A percentile compares a stretch with the other conserved stretches of the same genome.
Conservation (phyloP, 2,797 vertebrate genomes). For the Balearica regulorum region DNA sequence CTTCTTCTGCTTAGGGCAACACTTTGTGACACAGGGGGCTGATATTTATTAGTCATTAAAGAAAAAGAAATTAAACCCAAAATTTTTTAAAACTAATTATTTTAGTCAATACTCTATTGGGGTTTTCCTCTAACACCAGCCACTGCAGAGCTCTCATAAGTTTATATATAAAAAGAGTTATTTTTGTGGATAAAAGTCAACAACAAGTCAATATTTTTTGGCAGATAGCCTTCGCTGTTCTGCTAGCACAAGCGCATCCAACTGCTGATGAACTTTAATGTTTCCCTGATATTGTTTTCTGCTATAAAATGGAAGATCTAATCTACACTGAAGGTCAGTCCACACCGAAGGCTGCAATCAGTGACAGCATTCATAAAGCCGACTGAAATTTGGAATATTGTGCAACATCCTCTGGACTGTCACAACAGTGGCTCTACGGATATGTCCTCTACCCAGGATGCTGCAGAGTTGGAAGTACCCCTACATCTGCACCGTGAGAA, state of each 20-base stretch:
- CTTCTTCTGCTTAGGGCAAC: neutral
- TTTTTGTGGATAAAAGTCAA: conserved; percentile 27
- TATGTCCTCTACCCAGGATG: neutral
- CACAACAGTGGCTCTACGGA: neutral
- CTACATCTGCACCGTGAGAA: accelerated
- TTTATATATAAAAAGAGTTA: neutral
- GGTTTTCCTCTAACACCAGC: neutral
- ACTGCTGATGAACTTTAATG: conserved; percentile 45
- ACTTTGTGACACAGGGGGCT: neutral
- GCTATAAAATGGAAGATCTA: conserved; percentile 41
- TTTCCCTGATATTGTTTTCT: conserved; percentile 34
- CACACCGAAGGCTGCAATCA: neutral
- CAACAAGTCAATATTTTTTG: conserved; percentile 18
- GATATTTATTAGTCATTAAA: neutral
- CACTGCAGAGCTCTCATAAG: neutral
- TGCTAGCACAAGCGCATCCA: conserved; percentile 37
- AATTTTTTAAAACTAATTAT: neutral
- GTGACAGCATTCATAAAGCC: neutral
- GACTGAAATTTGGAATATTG: neutral
- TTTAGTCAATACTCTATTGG: neutral
- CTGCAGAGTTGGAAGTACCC: neutral
- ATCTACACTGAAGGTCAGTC: conserved; percentile 42
- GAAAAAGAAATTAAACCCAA: neutral
- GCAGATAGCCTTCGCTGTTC: conserved; percentile 16
- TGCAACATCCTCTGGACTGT: neutral